Percentiles rank a stretch among this genome's conserved stretches.
Conservation (phyloP, 2,797 vertebrate species). For the Acipenser ruthenus region DNA sequence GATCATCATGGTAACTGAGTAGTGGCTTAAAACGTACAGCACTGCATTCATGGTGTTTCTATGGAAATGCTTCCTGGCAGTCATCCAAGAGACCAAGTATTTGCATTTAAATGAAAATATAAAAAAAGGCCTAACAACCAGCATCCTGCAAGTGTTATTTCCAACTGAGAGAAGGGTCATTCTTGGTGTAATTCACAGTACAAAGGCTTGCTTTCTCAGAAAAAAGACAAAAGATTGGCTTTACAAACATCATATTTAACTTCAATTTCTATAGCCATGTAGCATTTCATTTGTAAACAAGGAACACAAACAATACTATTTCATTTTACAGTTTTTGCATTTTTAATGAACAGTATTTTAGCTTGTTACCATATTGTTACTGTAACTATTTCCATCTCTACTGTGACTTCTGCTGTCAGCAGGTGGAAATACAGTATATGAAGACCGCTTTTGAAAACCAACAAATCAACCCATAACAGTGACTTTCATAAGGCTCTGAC, state of each 20-base stretch:
- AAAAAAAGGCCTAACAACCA: slow-evolving; percentile 6
- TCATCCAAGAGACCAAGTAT: slow-evolving; percentile 32
- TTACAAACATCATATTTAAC: slow-evolving; percentile 1
- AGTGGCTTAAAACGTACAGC: neutral
- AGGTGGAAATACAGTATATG: no score
- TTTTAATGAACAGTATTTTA: no score
- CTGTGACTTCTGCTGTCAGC: no score
- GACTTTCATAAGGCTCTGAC: no score
- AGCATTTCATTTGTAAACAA: slow-evolving; percentile 19
- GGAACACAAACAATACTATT: slow-evolving; percentile 11
- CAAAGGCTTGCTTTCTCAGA: slow-evolving; percentile 26
- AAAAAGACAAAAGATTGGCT: slow-evolving; percentile 20
- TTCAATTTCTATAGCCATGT: neutral
- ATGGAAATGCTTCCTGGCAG: slow-evolving; percentile 36
- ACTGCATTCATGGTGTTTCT: slow-evolving; percentile 24
- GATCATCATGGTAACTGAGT: no score
- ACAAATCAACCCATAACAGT: no score
- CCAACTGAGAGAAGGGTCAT: slow-evolving; percentile 15
- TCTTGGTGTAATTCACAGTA: slow-evolving; percentile 30
- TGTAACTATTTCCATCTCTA: no score
- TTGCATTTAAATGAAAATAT: slow-evolving; percentile 36
- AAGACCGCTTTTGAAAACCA: no score
- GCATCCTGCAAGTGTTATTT: slow-evolving; percentile 1
- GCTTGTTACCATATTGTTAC: no score
- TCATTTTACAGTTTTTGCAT: neutral